Base-by-base conservation (phyloP, 2,113 vertebrate genomes). In the Phyllopteryx taeniolatus region DNA sequence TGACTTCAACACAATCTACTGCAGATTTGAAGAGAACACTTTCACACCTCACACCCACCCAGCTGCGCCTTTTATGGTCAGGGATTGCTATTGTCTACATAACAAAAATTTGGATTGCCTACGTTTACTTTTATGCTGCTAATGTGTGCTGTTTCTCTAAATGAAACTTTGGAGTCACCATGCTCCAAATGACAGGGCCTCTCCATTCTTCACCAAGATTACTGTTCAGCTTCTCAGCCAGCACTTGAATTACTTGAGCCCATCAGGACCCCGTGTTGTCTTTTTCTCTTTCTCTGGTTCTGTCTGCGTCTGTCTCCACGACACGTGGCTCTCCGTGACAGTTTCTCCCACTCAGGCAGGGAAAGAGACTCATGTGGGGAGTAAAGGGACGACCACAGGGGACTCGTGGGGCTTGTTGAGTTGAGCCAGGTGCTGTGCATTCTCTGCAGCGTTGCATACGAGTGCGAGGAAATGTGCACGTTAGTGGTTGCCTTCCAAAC, bases 321-420 rank as follows among this genome's bases (percentile, higher is more conserved):
- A 87, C 88, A 89, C 79, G 80, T 87, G 85, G 77, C 79, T 83
- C 74, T 77, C 74, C 72, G 71, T 79, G 77, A 85, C 73, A 79
- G 72, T 70, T 74, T 83, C 80, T 81, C 77, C 66, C 67, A 72
- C 71, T 76, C 75, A 54, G 67, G 43, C 49, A 33, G 62, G 53
- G 72, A 57, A 64, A 56, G 53, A 42, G 56, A 35, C 64, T 77
- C 31, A 71, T 67, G 66, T 51, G 64, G 71, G 71, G 67, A 67
- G 71, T 56, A 73, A 80, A 68, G 57, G 46, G 59, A 35, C 74
- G 77, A 79, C 74, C 82, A 72, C 70, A 74, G 65, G 70, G 80
- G 84, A 87, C 79, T 83, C 82, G 77, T 61, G 77, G 81, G 76
- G 79, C 63, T 75, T 85, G 82, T 39, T 64, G 33, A 43, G 35